Evolutionary conservation across 1,140 invertebrate genomes (phyloP).

Genomic region (Lepidurus couesii): DNA sequence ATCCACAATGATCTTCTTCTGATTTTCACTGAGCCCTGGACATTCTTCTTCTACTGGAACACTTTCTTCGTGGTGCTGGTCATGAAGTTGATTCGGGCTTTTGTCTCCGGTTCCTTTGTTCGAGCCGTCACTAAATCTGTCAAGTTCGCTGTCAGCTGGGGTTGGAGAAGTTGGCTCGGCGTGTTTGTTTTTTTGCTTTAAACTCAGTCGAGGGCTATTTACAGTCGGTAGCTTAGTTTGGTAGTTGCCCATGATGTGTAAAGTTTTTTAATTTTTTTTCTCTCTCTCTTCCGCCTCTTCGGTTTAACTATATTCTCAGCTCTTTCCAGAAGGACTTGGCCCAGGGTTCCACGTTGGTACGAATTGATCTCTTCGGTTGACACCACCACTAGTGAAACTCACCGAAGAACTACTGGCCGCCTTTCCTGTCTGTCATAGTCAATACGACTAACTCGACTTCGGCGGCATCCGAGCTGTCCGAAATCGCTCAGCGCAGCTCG

Average conservation of each 20-base stretch:
- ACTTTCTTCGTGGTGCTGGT: not conserved
- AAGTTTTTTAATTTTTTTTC: not conserved
- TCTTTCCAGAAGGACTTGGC: too few relatives aligned
- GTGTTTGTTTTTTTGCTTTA: slow-evolving; percentile 4
- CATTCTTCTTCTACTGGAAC: slow-evolving; percentile 28
- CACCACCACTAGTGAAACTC: not conserved
- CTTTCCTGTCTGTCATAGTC: slow-evolving; percentile 4
- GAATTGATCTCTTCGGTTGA: not conserved
- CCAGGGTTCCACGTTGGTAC: too few relatives aligned
- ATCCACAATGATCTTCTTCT: slow-evolving; percentile 47
- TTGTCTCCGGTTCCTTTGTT: not conserved
- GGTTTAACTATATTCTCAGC: too few relatives aligned
- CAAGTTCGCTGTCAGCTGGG: not conserved
- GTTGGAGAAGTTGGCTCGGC: not conserved
- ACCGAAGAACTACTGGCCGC: not conserved
- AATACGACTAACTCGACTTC: not conserved
- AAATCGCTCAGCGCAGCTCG: not conserved
- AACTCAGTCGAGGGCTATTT: not conserved
- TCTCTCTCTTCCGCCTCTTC: too few relatives aligned
- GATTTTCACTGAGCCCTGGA: slow-evolving; percentile 43
- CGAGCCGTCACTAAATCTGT: not conserved
- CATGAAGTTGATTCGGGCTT: not conserved
- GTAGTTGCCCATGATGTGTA: not conserved
- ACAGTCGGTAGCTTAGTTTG: not conserved
- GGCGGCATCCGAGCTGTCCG: not conserved